These are phyloP conservation scores for Asarcornis scutulata DNA, from an alignment of 2,113 vertebrate genomes.

Conservation along the genomic window DNA sequence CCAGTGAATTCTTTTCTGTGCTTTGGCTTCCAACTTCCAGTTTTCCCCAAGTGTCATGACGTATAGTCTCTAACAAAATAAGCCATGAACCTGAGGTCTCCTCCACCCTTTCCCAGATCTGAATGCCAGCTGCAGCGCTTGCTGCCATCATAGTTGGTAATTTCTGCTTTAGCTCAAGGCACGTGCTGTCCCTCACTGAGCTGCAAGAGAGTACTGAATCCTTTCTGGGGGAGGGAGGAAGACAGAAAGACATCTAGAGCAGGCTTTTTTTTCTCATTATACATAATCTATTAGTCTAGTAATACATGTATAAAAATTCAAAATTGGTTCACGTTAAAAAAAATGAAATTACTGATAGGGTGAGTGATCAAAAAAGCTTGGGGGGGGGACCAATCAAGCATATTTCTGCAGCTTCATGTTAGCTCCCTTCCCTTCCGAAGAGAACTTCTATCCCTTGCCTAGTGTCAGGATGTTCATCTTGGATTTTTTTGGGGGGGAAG, in stretches of 20 bases:
- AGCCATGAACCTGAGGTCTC: neutral
- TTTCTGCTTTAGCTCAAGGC: neutral
- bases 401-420: neutral
- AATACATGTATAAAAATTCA: neutral
- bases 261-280: neutral
- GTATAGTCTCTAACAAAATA: neutral
- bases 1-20: neutral
- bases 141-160: neutral
- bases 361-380: neutral
- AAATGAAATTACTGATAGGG: neutral
- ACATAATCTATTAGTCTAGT: neutral
- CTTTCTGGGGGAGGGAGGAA: neutral
- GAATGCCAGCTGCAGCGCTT: neutral
- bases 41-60: neutral
- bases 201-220: neutral
- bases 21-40: neutral
- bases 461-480: neutral
- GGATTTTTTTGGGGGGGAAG: neutral
- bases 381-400: neutral
- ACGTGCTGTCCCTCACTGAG: neutral
- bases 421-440: neutral
- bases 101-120: neutral
- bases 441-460: neutral
- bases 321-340: neutral
- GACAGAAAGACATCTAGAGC: neutral